phyloP scores from a whole-genome alignment of 2,113 vertebrate species.

The Empidonax traillii region DNA sequence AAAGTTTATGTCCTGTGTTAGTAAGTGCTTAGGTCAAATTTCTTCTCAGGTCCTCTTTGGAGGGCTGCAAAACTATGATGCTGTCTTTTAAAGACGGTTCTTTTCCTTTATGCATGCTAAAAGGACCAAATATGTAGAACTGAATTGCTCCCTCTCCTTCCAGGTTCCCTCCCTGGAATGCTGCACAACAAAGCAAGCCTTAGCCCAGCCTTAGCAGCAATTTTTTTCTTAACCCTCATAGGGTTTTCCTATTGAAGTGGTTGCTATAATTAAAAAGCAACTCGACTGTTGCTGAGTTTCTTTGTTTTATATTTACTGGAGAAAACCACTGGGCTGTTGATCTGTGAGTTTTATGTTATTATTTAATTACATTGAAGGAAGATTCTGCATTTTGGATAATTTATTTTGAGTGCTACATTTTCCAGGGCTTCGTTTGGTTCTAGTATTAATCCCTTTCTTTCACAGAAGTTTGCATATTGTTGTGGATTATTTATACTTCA shows the following conservation, averaged over 20 bases:
- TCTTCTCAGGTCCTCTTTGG: not conserved
- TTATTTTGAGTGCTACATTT: constrained; percentile 27
- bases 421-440: not conserved
- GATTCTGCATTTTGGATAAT: constrained; percentile 3
- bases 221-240: constrained; percentile 15
- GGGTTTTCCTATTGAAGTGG: constrained; percentile 47
- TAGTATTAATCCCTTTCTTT: constrained; percentile 28
- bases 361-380: constrained; percentile 48
- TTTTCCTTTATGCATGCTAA: not conserved
- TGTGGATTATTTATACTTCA: constrained; percentile 61
- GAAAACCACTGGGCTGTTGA: constrained; percentile 42
- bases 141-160: not conserved
- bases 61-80: not conserved
- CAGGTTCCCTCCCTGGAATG: not conserved
- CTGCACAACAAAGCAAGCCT: not conserved
- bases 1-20: not conserved
- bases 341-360: constrained; percentile 44
- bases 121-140: not conserved
- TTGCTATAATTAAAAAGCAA: constrained; percentile 39
- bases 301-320: constrained; percentile 52
- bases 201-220: not conserved
- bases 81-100: not conserved
- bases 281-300: not conserved
- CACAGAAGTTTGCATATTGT: constrained; percentile 48
- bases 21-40: not conserved